Percentiles rank a stretch among this genome's conserved stretches.
These are phyloP conservation scores for Pocillopora verrucosa DNA, from an alignment of 64 coral and sea anemone species.

Conservation along the genomic window DNA sequence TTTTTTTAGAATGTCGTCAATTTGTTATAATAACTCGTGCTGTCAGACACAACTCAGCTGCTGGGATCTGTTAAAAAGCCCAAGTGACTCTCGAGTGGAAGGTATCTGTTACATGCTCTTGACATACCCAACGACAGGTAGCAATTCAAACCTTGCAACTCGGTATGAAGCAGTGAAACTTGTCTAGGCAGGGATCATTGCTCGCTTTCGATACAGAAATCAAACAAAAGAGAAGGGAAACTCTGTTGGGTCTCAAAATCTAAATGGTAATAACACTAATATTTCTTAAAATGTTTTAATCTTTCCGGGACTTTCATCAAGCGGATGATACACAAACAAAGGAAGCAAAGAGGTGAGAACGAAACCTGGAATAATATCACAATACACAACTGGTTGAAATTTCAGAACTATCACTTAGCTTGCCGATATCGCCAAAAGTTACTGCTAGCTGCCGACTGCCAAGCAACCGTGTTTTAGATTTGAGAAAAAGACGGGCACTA, in stretches of 20 bases:
- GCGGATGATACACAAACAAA: neutral
- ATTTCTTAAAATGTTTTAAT: conserved; percentile 27
- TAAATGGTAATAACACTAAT: neutral
- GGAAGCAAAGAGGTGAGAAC: too few species aligned
- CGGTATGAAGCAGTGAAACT: neutral
- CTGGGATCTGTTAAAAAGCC: neutral
- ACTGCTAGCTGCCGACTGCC: too few species aligned
- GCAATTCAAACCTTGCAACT: neutral
- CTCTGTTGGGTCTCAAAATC: neutral
- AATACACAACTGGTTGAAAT: too few species aligned
- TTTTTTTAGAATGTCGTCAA: neutral
- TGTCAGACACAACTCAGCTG: conserved; percentile 1
- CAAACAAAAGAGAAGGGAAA: neutral
- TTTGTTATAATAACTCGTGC: neutral
- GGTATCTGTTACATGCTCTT: neutral
- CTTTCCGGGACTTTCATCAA: neutral
- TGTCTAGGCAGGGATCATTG: neutral
- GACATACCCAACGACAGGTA: neutral
- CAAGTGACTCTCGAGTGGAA: neutral
- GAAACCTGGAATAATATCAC: too few species aligned
- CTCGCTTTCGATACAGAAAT: neutral
- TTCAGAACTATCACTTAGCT: too few species aligned
- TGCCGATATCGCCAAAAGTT: too few species aligned
- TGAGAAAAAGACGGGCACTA: neutral
- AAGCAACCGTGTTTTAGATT: too few species aligned